Base-by-base conservation (phyloP, 2,888 invertebrate genomes). In the Rhorus exstirpatorius region DNA sequence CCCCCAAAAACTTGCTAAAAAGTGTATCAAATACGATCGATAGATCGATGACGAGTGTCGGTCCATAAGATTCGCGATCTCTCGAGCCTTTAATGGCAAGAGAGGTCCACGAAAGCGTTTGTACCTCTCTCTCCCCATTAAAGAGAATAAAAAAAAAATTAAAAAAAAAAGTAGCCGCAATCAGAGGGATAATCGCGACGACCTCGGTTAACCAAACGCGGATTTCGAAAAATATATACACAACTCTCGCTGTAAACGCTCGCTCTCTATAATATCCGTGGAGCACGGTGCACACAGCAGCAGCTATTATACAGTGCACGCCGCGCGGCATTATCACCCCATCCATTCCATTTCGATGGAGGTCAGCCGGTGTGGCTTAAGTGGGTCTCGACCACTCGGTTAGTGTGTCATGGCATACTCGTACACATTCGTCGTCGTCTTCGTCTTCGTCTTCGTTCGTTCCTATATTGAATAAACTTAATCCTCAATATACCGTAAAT, bases 371-470 rank as follows among this genome's bases (percentile, higher is more conserved):
- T 91, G 90, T 91, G 90, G 89, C 89, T 86, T 88, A 93, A 93
- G 91, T 93, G 90, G 93, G 93, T 93, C 93, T 93, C 93, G 93
- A 93, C 92, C 93, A 93, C 90, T 93, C 91, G 93, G 93, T 93
- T 93, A 93, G 92, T 93, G 87, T 93, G 93, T 93, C 93, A 92
- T 89, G 91, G 92, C 90, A 86, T 89, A 91, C 91, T 84, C 89
- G 87, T 79, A 44, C 74, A 46, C 75, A 46, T 24, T 72, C 68
- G 55, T 68, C 76, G 68, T 61, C 41, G 51, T 58, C 7, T n/a
- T 79, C 58, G 21, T 41, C 17, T 26, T 65, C 65, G 4, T 14
- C 46, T 14, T 65, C 46, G 12, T 86, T 85, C 63, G 44, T 65
- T 21, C 12, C 67, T 81, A n/a, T 85, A 85, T 88, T 90, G 89